These are phyloP conservation scores for Hylaeus anthracinus DNA, from an alignment of 1,140 invertebrate genomes.

Conservation along the genomic window DNA sequence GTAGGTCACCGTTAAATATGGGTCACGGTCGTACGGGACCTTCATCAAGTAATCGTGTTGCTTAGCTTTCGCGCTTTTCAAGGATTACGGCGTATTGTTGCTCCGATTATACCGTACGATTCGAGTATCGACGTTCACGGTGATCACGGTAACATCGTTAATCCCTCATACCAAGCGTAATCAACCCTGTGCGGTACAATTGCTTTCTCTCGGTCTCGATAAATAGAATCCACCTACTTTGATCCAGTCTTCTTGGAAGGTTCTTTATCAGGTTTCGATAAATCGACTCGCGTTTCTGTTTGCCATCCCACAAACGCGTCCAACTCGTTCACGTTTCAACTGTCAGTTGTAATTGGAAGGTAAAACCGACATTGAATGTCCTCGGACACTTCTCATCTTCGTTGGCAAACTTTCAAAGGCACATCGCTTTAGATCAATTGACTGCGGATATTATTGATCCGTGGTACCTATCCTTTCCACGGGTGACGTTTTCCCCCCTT, in stretches of 20 bases:
- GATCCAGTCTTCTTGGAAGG: too few relatives aligned
- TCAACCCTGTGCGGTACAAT: not conserved
- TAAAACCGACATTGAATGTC: not conserved
- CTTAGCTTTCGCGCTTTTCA: conserved; percentile 14
- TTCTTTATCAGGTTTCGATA: too few relatives aligned
- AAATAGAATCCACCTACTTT: too few relatives aligned
- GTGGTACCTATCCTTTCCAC: conserved; percentile 9
- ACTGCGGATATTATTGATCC: conserved; percentile 64
- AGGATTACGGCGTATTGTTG: conserved; percentile 3
- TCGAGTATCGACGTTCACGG: not conserved
- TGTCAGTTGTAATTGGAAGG: not conserved
- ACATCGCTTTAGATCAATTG: conserved; percentile 61
- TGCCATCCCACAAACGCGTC: not conserved
- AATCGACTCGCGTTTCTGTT: too few relatives aligned
- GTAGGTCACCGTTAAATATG: conserved; percentile 71
- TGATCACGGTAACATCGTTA: not conserved
- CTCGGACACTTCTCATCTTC: conserved; percentile 11
- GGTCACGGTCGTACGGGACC: conserved; percentile 68
- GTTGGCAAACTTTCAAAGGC: conserved; percentile 61
- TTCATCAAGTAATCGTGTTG: conserved; percentile 29
- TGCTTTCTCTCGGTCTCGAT: too few relatives aligned
- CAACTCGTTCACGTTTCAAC: not conserved
- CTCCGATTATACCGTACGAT: not conserved
- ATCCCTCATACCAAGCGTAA: not conserved
- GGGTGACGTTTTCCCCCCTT: conserved; percentile 48